Conservation (phyloP, 2,797 vertebrate genomes). For the Bufotes viridis region DNA sequence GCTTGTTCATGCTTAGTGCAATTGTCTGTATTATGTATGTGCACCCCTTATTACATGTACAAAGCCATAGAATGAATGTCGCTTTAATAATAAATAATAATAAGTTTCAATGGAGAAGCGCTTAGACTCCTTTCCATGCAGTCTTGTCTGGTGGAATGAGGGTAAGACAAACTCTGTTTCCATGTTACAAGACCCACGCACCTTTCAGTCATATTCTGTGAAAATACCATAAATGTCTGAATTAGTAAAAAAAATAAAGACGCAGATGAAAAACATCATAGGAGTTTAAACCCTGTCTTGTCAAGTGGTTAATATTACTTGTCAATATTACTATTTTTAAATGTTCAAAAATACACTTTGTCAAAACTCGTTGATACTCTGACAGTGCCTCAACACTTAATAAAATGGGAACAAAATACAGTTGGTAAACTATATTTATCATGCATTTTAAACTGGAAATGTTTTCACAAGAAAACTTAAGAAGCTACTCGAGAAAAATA, state of each 20-base stretch:
- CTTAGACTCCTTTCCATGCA: too few relatives aligned
- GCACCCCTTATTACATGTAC: too few relatives aligned
- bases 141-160: too few relatives aligned
- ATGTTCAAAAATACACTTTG: not conserved
- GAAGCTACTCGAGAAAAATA: slow-evolving; percentile 11
- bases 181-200: not conserved
- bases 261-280: not conserved
- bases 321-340: not conserved
- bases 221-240: too few relatives aligned
- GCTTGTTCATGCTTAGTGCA: too few relatives aligned
- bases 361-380: not conserved
- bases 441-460: not conserved
- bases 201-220: not conserved
- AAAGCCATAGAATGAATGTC: too few relatives aligned
- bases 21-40: too few relatives aligned
- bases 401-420: not conserved
- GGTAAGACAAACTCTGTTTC: not conserved
- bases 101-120: too few relatives aligned
- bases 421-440: not conserved
- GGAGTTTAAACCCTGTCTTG: not conserved
- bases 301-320: not conserved
- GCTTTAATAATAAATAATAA: too few relatives aligned
- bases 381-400: not conserved
- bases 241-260: not conserved
- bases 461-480: not conserved